Evolutionary conservation across 2,888 invertebrate genomes (phyloP).

Genomic region (Ceratothoa steindachneri): DNA sequence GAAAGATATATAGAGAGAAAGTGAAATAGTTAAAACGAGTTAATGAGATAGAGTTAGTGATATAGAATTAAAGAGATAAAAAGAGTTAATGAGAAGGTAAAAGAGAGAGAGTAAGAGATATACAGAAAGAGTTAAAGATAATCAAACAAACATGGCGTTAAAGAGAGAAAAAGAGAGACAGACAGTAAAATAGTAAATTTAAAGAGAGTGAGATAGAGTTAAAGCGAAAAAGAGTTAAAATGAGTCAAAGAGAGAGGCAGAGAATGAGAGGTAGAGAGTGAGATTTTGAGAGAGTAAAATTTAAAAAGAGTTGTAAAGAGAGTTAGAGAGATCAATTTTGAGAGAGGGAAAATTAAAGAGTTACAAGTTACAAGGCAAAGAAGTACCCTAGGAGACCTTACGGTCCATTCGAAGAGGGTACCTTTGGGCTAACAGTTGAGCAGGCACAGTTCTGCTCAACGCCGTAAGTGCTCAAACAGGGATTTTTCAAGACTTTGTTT

Average conservation of each 20-base stretch:
- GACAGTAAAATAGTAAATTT: neutral
- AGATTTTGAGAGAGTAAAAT: neutral
- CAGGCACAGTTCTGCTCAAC: too few species aligned
- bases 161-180: slow-evolving; percentile 1
- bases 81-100: too few species aligned
- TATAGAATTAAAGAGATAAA: too few species aligned
- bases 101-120: neutral
- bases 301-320: neutral
- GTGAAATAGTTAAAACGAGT: neutral
- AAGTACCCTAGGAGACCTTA: neutral
- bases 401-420: neutral
- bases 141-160: neutral
- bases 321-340: neutral
- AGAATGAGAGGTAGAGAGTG: neutral
- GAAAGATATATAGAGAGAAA: neutral
- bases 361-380: neutral
- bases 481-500: too few species aligned
- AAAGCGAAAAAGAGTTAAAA: neutral
- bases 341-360: too few species aligned
- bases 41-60: neutral
- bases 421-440: too few species aligned
- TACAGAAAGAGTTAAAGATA: neutral
- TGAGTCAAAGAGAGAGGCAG: neutral
- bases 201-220: slow-evolving; percentile 7
- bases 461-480: too few species aligned